Evolutionary conservation across 2,888 invertebrate genomes (phyloP).

Genomic region (Calameuta idolon): DNA sequence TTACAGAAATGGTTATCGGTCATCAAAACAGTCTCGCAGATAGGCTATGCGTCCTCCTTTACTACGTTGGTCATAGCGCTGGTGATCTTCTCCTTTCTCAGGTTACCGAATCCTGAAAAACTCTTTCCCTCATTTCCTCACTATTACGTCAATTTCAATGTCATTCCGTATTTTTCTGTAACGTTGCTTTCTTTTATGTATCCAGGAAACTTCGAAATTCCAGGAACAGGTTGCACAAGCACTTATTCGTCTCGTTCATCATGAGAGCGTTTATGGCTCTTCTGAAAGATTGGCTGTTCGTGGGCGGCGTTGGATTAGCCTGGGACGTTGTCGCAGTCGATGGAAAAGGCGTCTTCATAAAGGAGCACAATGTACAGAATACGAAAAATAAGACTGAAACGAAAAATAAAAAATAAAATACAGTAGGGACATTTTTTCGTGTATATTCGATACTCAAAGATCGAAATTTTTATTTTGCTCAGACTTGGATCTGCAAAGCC

Average conservation of each 20-base stretch:
- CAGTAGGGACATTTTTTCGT: not conserved
- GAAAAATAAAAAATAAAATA: not conserved
- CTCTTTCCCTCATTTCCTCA: not conserved
- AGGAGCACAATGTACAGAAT: constrained; percentile 58
- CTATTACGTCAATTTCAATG: not conserved
- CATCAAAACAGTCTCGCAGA: constrained; percentile 69
- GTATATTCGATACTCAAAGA: not conserved
- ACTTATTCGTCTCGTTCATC: constrained; percentile 76
- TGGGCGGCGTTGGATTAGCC: constrained; percentile 68
- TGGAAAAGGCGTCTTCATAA: constrained; percentile 60
- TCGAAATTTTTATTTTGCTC: constrained; percentile 30
- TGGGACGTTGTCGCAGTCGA: constrained; percentile 63
- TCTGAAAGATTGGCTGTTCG: constrained; percentile 71
- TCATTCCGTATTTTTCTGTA: not conserved
- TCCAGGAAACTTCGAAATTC: constrained; percentile 75
- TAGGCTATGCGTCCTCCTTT: constrained; percentile 71
- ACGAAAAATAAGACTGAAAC: not conserved
- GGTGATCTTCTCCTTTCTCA: constrained; percentile 69
- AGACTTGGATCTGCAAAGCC: constrained; percentile 76
- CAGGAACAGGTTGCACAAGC: constrained; percentile 75
- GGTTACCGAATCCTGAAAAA: constrained; percentile 58
- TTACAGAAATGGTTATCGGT: constrained; percentile 69
- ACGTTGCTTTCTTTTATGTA: constrained; percentile 19
- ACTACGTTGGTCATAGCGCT: constrained; percentile 69
- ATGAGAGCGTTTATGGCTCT: constrained; percentile 73